A percentile compares a stretch with the other conserved stretches of the same genome.
phyloP scores from a whole-genome alignment of 2,888 invertebrate genomes.

The Tetheella fluctuosa region DNA sequence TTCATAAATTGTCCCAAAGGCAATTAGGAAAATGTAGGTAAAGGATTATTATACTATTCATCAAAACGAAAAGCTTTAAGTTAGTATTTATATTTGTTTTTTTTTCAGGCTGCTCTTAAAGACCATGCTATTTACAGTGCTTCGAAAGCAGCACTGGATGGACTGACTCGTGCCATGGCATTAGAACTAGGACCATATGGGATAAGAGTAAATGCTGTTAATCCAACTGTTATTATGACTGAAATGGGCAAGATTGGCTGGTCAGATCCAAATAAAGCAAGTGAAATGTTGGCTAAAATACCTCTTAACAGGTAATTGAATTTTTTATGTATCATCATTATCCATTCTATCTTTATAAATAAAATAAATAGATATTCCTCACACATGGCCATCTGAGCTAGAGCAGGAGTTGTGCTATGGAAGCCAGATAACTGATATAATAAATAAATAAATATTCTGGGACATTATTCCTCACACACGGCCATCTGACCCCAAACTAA shows the following conservation, averaged over 20 bases:
- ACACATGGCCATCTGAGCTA: too few species aligned
- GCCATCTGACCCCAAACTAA: too few species aligned
- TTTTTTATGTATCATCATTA: neutral
- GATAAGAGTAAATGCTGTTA: slow-evolving; percentile 95
- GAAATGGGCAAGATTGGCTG: slow-evolving; percentile 94
- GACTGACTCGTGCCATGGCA: slow-evolving; percentile 92
- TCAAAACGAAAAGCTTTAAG: neutral
- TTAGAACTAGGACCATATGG: slow-evolving; percentile 92
- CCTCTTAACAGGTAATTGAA: slow-evolving; percentile 89
- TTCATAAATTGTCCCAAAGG: too few species aligned
- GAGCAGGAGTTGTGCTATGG: too few species aligned
- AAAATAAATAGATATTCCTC: too few species aligned
- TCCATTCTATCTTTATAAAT: neutral
- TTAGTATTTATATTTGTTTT: slow-evolving; percentile 19
- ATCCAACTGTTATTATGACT: slow-evolving; percentile 97
- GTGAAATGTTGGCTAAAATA: slow-evolving; percentile 90
- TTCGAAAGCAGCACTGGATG: slow-evolving; percentile 95
- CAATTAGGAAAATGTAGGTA: too few species aligned
- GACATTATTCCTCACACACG: too few species aligned
- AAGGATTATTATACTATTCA: too few species aligned
- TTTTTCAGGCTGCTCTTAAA: slow-evolving; percentile 85
- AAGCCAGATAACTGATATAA: too few species aligned
- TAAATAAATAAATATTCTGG: too few species aligned
- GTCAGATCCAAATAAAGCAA: slow-evolving; percentile 92
- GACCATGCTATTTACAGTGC: slow-evolving; percentile 94